Evolutionary conservation across 2,888 invertebrate genomes (phyloP).

Genomic region (Caenorhabditis sp.): DNA sequence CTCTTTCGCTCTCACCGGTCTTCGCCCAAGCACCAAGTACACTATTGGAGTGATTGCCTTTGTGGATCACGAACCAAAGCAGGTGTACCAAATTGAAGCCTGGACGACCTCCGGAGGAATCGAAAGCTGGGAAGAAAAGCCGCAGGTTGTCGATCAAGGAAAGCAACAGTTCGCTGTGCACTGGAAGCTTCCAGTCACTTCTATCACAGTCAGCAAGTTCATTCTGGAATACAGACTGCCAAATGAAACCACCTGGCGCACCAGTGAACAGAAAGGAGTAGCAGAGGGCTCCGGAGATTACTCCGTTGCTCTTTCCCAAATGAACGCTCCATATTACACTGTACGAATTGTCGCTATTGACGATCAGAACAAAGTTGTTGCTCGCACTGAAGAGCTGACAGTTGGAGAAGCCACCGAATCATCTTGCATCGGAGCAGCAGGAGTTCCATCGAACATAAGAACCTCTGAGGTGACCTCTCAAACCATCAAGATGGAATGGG

Average conservation of each 20-base stretch:
- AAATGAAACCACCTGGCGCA: conserved; percentile 80
- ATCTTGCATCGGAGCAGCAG: conserved; percentile 77
- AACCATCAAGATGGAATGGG: conserved; percentile 66
- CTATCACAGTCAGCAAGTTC: conserved; percentile 71
- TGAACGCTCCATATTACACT: conserved; percentile 76
- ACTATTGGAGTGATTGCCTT: conserved; percentile 82
- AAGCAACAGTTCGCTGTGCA: conserved; percentile 75
- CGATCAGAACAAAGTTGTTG: conserved; percentile 72
- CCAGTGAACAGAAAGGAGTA: conserved; percentile 64
- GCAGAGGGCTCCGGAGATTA: conserved; percentile 72
- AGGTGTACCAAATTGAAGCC: conserved; percentile 74
- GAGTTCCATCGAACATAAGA: conserved; percentile 73
- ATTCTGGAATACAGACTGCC: conserved; percentile 81
- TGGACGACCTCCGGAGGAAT: conserved; percentile 71
- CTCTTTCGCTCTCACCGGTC: conserved; percentile 77
- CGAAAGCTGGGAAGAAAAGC: conserved; percentile 73
- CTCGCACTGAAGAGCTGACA: conserved; percentile 78
- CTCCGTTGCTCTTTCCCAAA: conserved; percentile 67
- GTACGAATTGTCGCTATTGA: conserved; percentile 76
- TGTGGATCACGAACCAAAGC: conserved; percentile 81
- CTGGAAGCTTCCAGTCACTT: conserved; percentile 77
- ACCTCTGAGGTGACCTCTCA: conserved; percentile 58
- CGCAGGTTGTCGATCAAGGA: conserved; percentile 72
- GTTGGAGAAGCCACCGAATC: conserved; percentile 75
- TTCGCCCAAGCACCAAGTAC: conserved; percentile 80